phyloP scores from a whole-genome alignment of 2,113 vertebrate genomes.

The Festucalex cinctus region DNA sequence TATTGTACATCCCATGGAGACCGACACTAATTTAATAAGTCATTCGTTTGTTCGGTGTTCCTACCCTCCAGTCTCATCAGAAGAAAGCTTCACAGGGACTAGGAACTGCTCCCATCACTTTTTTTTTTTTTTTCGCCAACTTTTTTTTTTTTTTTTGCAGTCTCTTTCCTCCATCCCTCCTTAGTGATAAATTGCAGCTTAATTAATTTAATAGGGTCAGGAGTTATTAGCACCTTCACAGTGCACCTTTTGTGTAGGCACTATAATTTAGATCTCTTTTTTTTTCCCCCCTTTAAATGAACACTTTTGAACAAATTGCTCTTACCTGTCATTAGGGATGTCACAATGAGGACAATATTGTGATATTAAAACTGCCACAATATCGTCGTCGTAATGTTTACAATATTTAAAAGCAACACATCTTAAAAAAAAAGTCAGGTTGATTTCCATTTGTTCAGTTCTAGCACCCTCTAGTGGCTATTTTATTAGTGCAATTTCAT shows the following conservation, averaged over 20 bases:
- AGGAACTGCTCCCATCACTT: constrained; percentile 29
- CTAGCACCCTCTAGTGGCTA: too few relatives aligned
- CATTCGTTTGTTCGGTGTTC: constrained; percentile 52
- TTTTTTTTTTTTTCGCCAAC: constrained; percentile 13
- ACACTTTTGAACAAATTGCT: too few relatives aligned
- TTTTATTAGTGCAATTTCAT: too few relatives aligned
- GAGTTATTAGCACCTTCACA: constrained; percentile 67
- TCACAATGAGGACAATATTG: neutral
- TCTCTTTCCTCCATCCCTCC: constrained; percentile 6
- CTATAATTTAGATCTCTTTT: constrained; percentile 24
- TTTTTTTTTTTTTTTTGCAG: constrained; percentile 6
- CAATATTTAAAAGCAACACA: too few relatives aligned
- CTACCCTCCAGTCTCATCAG: constrained; percentile 58
- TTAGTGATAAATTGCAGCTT: constrained; percentile 67
- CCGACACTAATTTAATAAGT: constrained; percentile 73
- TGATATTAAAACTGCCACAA: too few relatives aligned
- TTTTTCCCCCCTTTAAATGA: too few relatives aligned
- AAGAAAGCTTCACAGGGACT: constrained; percentile 47
- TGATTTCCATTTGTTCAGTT: too few relatives aligned
- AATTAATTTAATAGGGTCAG: constrained; percentile 78
- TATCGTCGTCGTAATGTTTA: too few relatives aligned
- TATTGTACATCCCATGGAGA: constrained; percentile 62
- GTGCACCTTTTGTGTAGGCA: constrained; percentile 49
- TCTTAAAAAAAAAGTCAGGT: too few relatives aligned
- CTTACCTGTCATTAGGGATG: constrained; percentile 6